Base-by-base conservation (phyloP, 2,113 vertebrate genomes). In the Fregata magnificens region DNA sequence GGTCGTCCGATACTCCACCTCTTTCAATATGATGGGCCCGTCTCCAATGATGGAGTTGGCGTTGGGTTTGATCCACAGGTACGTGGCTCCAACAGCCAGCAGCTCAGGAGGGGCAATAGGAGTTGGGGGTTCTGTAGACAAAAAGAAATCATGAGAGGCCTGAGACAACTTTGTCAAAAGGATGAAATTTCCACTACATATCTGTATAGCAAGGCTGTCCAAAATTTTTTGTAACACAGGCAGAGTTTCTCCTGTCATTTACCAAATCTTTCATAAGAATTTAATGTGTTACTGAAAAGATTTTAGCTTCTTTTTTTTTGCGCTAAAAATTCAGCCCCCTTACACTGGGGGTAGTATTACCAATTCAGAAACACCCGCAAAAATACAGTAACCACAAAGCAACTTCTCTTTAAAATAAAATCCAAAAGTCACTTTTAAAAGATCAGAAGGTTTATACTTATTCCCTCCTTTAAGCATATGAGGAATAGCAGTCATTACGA, bases 21-120 rank as follows among this genome's bases (percentile, higher is more conserved):
- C 99, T 94, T 99, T 99, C 56, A 99, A 82, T 95, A 99, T 99
- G 97, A 99, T 99, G 32, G 99, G 99, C 38, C 99, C 99, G 3
- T 99, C 99, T 1, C 99, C 99, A 6, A 99, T 99, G 98, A 99
- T 99, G 93, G 99, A 99, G 98, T 99, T 99, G 96, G 99, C 99
- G 1, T 99, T 99, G 80, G 99, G 99, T 79, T 99, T 99, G 98
- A 99, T 99, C 99, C 99, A 99, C 59, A 99, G 98, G 97, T 99
- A 99, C 1, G 99, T 99, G 96, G 99, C 99, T 6, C 99, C 99
- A 2, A 99, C 99, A 0, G 99, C 99, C 50, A 99, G 98, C 13
- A 99, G 98, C 97, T 99, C 99, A 0, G 99, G 99, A 1, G 99
- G 99, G 1, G 99, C 99, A 1, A 99, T 99, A 29, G 99, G 99